Conservation (phyloP, 2,113 vertebrate genomes). For the Sisor rabdophorus region DNA sequence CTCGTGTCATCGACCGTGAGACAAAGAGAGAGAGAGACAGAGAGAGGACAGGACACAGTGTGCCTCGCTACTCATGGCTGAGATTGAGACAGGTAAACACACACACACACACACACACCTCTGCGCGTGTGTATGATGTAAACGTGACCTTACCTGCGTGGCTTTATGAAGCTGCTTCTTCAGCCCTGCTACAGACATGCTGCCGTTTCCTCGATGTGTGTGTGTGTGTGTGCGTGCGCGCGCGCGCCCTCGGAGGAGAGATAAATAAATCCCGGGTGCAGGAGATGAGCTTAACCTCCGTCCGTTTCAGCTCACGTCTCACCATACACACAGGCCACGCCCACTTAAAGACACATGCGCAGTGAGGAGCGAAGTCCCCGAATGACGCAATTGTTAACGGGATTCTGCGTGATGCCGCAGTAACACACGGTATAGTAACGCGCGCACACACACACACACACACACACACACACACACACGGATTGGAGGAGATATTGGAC, state of each 20-base stretch:
- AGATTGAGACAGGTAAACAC: not conserved
- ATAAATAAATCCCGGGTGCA: not conserved
- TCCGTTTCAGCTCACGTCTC: constrained; percentile 5
- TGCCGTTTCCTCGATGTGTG: not conserved
- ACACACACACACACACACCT: not conserved
- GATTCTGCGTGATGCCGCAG: not conserved
- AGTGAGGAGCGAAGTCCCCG: not conserved
- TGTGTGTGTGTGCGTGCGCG: not conserved
- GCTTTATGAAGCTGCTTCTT: constrained; percentile 44
- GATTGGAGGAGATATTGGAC: too few relatives aligned
- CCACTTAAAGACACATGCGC: not conserved
- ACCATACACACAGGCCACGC: not conserved
- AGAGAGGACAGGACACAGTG: not conserved
- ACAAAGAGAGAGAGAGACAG: not conserved
- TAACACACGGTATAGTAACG: not conserved
- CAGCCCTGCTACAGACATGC: constrained; percentile 40
- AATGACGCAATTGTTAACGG: not conserved
- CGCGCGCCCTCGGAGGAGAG: not conserved
- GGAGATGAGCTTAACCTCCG: constrained; percentile 4
- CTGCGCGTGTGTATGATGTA: not conserved
- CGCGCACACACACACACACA: not conserved
- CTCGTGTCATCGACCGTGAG: not conserved
- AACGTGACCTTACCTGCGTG: constrained; percentile 22
- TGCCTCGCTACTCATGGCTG: not conserved
- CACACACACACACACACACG: not conserved